Conservation (phyloP, 2,888 invertebrate species). For the Spisula solida region DNA sequence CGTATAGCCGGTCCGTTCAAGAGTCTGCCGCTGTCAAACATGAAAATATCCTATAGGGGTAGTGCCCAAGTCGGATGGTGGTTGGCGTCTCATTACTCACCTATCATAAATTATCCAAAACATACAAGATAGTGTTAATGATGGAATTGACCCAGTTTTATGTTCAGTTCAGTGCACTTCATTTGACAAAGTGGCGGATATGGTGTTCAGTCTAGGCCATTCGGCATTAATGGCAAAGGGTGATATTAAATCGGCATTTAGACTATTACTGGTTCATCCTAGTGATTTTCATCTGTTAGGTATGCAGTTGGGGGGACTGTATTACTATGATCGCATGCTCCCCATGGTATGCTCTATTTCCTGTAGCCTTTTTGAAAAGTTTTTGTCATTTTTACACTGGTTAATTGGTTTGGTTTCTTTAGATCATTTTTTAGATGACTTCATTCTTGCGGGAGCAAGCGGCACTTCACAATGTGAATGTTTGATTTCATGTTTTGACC, state of each 20-base stretch:
- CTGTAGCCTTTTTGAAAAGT: slow-evolving; percentile 23
- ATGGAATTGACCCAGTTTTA: slow-evolving; percentile 37
- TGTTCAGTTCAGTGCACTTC: slow-evolving; percentile 32
- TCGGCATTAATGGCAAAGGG: slow-evolving; percentile 30
- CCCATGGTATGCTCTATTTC: slow-evolving; percentile 27
- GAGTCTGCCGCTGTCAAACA: neutral
- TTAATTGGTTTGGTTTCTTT: slow-evolving; percentile 1
- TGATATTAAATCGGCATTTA: slow-evolving; percentile 37
- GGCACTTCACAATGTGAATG: neutral
- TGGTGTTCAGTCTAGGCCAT: slow-evolving; percentile 24
- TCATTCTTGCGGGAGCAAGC: slow-evolving; percentile 8
- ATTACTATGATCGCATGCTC: slow-evolving; percentile 26
- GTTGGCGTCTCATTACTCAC: slow-evolving; percentile 59
- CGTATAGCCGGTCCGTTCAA: slow-evolving; percentile 37
- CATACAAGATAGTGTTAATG: slow-evolving; percentile 55
- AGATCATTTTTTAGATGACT: slow-evolving; percentile 49
- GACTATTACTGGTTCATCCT: slow-evolving; percentile 25
- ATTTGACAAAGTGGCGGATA: slow-evolving; percentile 42
- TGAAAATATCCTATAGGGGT: slow-evolving; percentile 21
- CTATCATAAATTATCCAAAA: slow-evolving; percentile 50
- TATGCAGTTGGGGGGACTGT: neutral
- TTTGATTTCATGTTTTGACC: neutral
- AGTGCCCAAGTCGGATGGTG: slow-evolving; percentile 43
- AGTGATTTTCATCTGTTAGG: slow-evolving; percentile 41
- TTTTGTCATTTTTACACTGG: slow-evolving; percentile 37